Percentiles rank a stretch among this genome's conserved stretches.
phyloP scores from a whole-genome alignment of 2,113 vertebrate genomes.

The Pungitius pungitius region DNA sequence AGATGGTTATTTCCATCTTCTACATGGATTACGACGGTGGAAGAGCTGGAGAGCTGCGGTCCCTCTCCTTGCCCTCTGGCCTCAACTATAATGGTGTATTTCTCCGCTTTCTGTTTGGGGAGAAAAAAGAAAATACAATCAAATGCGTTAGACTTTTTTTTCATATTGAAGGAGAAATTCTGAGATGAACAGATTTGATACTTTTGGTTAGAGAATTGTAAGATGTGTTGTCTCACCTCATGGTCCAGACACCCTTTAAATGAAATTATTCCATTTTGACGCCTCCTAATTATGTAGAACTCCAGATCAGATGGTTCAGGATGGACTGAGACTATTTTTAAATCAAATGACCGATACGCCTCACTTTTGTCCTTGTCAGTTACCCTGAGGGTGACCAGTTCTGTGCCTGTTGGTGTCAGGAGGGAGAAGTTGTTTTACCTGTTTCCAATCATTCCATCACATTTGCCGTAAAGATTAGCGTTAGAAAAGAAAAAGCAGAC shows the following conservation, averaged over 20 bases:
- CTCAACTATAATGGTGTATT: constrained; percentile 68
- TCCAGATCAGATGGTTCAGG: constrained; percentile 58
- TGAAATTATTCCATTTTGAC: constrained; percentile 45
- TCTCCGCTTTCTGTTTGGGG: constrained; percentile 45
- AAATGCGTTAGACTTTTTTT: background rate
- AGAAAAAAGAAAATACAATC: background rate
- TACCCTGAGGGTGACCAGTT: constrained; percentile 23
- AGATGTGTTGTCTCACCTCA: constrained; percentile 61
- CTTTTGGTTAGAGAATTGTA: background rate
- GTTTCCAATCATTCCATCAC: background rate
- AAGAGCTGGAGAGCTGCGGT: constrained; percentile 54
- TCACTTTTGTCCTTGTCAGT: constrained; percentile 35
- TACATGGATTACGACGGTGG: constrained; percentile 62
- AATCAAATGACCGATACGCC: constrained; percentile 46
- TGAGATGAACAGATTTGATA: background rate
- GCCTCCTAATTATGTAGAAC: constrained; percentile 44
- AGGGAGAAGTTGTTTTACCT: background rate
- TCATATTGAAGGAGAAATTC: background rate
- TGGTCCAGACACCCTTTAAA: constrained; percentile 79
- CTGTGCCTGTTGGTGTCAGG: constrained; percentile 42
- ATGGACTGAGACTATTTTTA: constrained; percentile 59
- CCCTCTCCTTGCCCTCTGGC: constrained; percentile 62
- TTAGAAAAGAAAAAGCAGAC: background rate
- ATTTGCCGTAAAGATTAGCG: background rate
- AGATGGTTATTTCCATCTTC: constrained; percentile 68